Percentiles rank a stretch among this genome's conserved stretches.
Conservation (phyloP, 2,888 invertebrate genomes). For the Rhorus exstirpatorius region DNA sequence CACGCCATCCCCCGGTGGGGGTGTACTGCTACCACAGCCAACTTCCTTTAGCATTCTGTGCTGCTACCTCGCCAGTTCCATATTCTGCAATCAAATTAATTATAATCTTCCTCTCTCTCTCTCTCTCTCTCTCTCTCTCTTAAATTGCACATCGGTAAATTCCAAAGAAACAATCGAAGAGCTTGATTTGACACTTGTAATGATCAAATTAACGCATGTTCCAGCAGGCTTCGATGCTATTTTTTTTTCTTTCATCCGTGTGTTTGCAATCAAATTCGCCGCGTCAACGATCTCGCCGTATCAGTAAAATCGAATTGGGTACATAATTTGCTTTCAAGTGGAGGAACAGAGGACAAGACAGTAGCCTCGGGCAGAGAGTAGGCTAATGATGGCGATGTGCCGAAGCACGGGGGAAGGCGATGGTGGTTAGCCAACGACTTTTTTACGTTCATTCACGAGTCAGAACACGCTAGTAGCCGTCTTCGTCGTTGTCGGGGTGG, state of each 20-base stretch:
- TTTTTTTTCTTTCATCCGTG: neutral
- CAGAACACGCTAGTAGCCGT: slow-evolving; percentile 71
- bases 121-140: no score
- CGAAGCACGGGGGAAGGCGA: slow-evolving; percentile 32
- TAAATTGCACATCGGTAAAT: neutral
- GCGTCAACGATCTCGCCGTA: slow-evolving; percentile 18
- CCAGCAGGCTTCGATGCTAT: neutral
- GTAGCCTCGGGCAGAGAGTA: slow-evolving; percentile 32
- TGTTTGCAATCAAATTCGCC: slow-evolving; percentile 2
- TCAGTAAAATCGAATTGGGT: slow-evolving; percentile 56
- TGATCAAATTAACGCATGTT: neutral
- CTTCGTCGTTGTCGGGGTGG: slow-evolving; percentile 43
- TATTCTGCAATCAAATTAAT: slow-evolving; percentile 64
- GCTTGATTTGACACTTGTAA: neutral
- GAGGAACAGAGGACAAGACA: slow-evolving; percentile 28
- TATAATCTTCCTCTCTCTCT: neutral
- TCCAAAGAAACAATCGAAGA: neutral
- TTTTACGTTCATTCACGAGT: slow-evolving; percentile 73
- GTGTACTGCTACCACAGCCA: slow-evolving; percentile 86
- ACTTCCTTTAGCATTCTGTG: slow-evolving; percentile 90
- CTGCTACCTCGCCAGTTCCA: slow-evolving; percentile 71
- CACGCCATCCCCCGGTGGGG: slow-evolving; percentile 86
- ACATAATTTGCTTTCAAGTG: slow-evolving; percentile 47
- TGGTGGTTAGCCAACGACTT: slow-evolving; percentile 35
- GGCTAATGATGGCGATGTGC: slow-evolving; percentile 61